phyloP scores from a whole-genome alignment of 2,797 vertebrate species.

The Micropoecilia bifurca region DNA sequence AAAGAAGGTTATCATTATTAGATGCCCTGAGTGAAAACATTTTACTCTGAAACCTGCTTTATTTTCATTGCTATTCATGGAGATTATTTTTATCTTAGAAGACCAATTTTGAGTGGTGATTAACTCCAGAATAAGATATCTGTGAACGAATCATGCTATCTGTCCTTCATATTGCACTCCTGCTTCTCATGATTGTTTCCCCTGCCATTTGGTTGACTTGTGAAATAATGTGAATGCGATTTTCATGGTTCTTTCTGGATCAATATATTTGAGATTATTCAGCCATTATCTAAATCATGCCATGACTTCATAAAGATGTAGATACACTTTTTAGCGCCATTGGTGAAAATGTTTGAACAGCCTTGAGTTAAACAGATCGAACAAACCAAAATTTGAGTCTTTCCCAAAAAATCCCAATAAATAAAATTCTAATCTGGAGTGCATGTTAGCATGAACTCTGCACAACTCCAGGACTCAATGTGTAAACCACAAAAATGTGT shows the following conservation, averaged over 20 bases:
- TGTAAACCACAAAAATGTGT: background rate
- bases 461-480: background rate
- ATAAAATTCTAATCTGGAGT: background rate
- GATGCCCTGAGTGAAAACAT: background rate
- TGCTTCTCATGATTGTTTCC: constrained; percentile 53
- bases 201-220: constrained; percentile 51
- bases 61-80: background rate
- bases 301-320: background rate
- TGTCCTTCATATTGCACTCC: constrained; percentile 32
- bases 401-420: background rate
- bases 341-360: background rate
- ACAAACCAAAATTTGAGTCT: background rate
- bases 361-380: background rate
- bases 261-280: constrained; percentile 12
- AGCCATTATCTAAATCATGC: background rate
- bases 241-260: constrained; percentile 21
- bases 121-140: background rate
- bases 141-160: background rate
- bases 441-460: background rate
- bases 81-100: background rate
- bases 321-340: background rate
- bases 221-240: constrained; percentile 37
- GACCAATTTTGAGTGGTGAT: constrained; percentile 8
- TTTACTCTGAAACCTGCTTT: background rate
- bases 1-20: constrained; percentile 1